Percentiles rank a stretch among this genome's conserved stretches.
Evolutionary conservation across 1,140 invertebrate genomes (phyloP).

Genomic region (Cryptotermes secundus): DNA sequence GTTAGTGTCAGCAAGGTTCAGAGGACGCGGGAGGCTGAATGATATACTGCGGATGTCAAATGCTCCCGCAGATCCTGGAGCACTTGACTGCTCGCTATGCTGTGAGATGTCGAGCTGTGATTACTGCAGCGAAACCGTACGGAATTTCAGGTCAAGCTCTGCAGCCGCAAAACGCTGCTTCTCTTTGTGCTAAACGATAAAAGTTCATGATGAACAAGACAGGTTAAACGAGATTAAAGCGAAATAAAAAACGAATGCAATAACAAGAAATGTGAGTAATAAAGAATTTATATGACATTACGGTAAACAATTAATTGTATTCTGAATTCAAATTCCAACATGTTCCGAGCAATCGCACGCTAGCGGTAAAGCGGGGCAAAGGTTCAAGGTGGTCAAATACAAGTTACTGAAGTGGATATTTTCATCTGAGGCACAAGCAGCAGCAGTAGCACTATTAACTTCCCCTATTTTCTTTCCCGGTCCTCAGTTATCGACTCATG

Average conservation of each 20-base stretch:
- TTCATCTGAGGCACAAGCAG: too few species aligned
- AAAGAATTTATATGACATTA: neutral
- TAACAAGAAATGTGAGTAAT: neutral
- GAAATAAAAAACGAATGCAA: neutral
- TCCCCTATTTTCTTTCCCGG: too few species aligned
- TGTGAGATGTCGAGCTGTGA: neutral
- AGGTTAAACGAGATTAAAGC: neutral
- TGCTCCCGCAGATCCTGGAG: neutral
- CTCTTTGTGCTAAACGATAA: too few species aligned
- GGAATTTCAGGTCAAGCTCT: slow-evolving; percentile 4
- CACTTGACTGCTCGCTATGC: neutral
- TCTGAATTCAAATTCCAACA: neutral
- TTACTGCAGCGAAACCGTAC: neutral
- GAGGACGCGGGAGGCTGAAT: too few species aligned
- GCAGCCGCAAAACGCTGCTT: neutral
- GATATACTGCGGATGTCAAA: too few species aligned
- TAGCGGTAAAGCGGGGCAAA: too few species aligned
- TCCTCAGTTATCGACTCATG: too few species aligned
- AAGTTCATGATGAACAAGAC: neutral
- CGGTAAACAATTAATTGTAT: neutral
- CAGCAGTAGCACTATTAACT: too few species aligned
- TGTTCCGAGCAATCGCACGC: neutral
- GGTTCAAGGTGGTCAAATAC: too few species aligned
- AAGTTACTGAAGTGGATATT: too few species aligned
- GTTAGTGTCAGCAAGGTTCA: too few species aligned